Base-by-base conservation (phyloP, 2,888 invertebrate genomes). In the Tetrapedia diversipes region DNA sequence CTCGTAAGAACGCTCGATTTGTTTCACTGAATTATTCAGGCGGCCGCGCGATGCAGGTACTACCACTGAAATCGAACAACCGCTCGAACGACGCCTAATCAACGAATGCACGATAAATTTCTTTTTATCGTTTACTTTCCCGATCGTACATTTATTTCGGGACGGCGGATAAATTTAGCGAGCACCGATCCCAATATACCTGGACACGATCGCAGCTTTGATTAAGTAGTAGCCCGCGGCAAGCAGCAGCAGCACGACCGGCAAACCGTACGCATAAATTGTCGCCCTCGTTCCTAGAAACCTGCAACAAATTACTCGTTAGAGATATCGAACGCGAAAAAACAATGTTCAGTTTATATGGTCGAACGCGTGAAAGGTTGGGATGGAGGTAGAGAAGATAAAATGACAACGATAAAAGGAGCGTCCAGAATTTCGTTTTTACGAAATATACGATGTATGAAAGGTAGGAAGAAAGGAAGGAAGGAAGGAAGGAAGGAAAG, bases 171-270 rank as follows among this genome's bases (percentile, higher is more conserved):
- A 24, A 4, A 7, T 27, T n/a, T 11, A n/a, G 3, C 24, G 4
- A 4, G 22, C 41, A 22, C 0, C 7, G 10, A 32, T 43, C 22
- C 4, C 8, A n/a, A 10, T n/a, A 19, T 86, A 90, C 90, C 90
- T 90, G 16, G 94, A 93, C 14, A 94, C 93, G 63, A 93, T 92
- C 27, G 94, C 93, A 37, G 94, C 93, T 82, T 93, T 93, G 47
- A 93, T 83, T 69, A 93, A 92, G 81, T 93, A 93, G 72, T 93
- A 92, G 47, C 92, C 90, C 37, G 93, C 92, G 68, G 91, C 87
- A 49, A 93, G 84, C 11, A 93, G 90, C 39, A 94, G 89, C 51
- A 93, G 79, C 49, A 91, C 89, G 45, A 93, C 90, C 16, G 95
- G 93, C 29, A 94, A 86, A 4, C 93, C 93, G 85, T 94, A 94